phyloP scores from a whole-genome alignment of 2,888 invertebrate species.

The Pterobdella sp. region DNA sequence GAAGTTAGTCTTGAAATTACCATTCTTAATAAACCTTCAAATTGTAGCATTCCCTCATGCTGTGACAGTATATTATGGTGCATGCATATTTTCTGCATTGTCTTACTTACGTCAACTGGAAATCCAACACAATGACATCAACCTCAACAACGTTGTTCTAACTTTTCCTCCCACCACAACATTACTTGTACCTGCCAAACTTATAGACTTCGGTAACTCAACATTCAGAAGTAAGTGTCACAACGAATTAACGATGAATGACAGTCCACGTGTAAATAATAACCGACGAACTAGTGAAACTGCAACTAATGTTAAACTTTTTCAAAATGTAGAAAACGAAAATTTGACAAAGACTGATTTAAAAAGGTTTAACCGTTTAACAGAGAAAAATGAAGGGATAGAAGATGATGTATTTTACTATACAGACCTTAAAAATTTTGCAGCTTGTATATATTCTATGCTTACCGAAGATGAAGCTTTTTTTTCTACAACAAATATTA shows the following conservation, averaged over 20 bases:
- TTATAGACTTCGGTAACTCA: conserved; percentile 19
- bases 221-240: background rate
- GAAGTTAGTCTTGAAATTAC: no score
- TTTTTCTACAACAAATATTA: background rate
- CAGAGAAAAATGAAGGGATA: background rate
- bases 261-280: no score
- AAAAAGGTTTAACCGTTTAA: background rate
- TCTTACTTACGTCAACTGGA: background rate
- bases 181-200: background rate
- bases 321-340: background rate
- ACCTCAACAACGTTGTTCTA: conserved; percentile 19
- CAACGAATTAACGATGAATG: no score
- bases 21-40: no score
- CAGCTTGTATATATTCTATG: background rate
- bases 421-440: background rate
- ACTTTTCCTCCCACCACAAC: background rate
- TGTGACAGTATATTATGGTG: background rate
- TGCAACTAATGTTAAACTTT: no score
- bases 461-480: background rate
- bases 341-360: no score
- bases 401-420: background rate
- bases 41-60: background rate
- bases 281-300: no score
- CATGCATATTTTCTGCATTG: conserved; percentile 12
- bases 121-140: conserved; percentile 17